Conservation (phyloP, 2,113 vertebrate species). For the Falcunculus frontatus region DNA sequence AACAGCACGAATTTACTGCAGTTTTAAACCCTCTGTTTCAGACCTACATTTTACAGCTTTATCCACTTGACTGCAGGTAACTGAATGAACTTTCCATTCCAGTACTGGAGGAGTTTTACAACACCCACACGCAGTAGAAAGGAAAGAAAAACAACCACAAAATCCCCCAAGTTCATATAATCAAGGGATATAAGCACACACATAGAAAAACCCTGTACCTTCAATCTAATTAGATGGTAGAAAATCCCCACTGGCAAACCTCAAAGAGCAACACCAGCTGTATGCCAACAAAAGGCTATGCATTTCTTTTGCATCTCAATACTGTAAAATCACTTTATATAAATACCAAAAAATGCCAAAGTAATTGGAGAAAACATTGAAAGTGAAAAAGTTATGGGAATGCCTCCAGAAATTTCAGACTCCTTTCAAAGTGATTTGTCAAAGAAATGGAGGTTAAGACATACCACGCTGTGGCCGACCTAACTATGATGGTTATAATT, state of each 20-base stretch:
- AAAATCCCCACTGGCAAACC: slow-evolving; percentile 38
- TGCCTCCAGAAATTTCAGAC: neutral
- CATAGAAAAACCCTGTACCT: neutral
- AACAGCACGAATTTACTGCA: neutral
- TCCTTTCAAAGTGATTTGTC: neutral
- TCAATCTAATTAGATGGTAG: slow-evolving; percentile 47
- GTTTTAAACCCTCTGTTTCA: neutral
- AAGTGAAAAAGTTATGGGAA: slow-evolving; percentile 3
- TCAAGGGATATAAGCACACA: neutral
- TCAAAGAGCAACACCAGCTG: neutral
- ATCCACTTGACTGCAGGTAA: slow-evolving; percentile 21
- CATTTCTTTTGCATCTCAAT: neutral
- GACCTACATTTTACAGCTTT: neutral
- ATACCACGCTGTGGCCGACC: neutral
- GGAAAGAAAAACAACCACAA: neutral
- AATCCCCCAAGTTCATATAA: neutral
- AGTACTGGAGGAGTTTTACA: slow-evolving; percentile 30
- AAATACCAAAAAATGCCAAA: slow-evolving; percentile 27
- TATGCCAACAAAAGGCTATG: neutral
- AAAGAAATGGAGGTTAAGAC: neutral
- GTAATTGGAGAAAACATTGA: neutral
- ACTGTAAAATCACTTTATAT: slow-evolving; percentile 14
- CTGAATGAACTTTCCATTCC: slow-evolving; percentile 41
- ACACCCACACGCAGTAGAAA: neutral
- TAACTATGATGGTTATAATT: neutral